Base-by-base conservation (phyloP, 2,888 invertebrate genomes). In the Melieria crassipennis region DNA sequence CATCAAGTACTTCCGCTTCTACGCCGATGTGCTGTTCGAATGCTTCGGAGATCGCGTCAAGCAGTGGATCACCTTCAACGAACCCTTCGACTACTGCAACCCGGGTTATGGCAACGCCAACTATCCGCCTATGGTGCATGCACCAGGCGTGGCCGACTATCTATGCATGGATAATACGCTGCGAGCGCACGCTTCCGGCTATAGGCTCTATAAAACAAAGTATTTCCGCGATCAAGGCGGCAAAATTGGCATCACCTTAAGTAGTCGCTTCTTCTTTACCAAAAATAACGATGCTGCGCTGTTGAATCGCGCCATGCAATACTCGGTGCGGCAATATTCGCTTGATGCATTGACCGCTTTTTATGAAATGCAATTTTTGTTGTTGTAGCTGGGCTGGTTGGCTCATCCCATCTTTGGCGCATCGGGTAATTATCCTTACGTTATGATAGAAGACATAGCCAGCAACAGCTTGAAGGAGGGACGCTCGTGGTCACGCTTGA, bases 171-270 rank as follows among this genome's bases (percentile, higher is more conserved):
- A 89, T 76, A 83, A 87, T 45, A 84, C 90, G 47, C 78, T 88
- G 0, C 64, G 87, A 10, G 89, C 91, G 0, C 92, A 93, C 79
- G 88, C 88, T 10, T 84, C 79, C 43, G 87, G 87, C 0, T 89
- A 88, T 76, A 82, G 84, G 7, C 75, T 86, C 4, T 89, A 88
- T 68, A 82, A 83, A 42, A 80, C 83, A 9, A 84, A 87, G 16
- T 88, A 85, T 75, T 87, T 82, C 48, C 65, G 80, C 0, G 69
- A 76, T 1, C 81, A 85, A 55, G 71, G 73, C 4, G 87, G 87
- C 13, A 80, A 81, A 70, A 66, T 84, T 42, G 84, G 84, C 11
- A 79, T 84, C 2, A 78, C 82, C 0, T 61, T 84, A 7, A 79
- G 79, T 55, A 78, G 79, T 46, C 75, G 80, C 11, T 82, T 77